A percentile compares a stretch with the other conserved stretches of the same genome.
Evolutionary conservation across 2,888 invertebrate genomes (phyloP).

Genomic region (Pandemis heparana): DNA sequence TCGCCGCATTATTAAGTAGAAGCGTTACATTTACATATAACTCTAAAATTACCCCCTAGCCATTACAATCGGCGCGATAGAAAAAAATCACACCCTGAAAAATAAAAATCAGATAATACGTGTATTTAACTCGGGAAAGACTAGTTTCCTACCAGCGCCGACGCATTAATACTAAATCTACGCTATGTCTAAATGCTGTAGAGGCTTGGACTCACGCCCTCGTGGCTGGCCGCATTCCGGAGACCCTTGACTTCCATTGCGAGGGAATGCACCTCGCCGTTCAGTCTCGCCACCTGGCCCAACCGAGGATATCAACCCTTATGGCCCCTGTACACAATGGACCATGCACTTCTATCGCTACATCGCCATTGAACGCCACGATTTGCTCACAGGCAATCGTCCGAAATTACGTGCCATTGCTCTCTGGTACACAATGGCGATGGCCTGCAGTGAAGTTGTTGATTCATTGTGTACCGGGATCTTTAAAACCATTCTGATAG

Average conservation of each 20-base stretch:
- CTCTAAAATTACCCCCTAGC: background rate
- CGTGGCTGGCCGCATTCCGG: constrained; percentile 63
- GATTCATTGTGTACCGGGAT: no score
- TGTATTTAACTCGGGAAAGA: background rate
- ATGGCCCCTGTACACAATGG: background rate
- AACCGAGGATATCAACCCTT: constrained; percentile 31
- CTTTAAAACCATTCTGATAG: background rate
- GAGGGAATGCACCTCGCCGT: constrained; percentile 90
- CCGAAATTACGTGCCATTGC: no score
- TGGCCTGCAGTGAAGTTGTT: no score
- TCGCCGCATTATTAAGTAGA: background rate
- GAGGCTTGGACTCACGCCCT: constrained; percentile 79
- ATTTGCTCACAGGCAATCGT: no score
- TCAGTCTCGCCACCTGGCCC: constrained; percentile 85
- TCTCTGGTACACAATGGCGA: no score
- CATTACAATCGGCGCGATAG: background rate
- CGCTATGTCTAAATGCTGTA: constrained; percentile 72
- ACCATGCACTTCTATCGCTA: no score
- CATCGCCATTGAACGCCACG: no score
- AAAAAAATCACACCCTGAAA: background rate
- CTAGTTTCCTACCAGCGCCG: constrained; percentile 1
- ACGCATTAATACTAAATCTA: constrained; percentile 23
- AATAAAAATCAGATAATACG: background rate
- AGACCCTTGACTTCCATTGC: constrained; percentile 87
- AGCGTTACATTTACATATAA: background rate